Conservation (phyloP, 2,113 vertebrate species). For the Cryptoleucopteryx plumbea region DNA sequence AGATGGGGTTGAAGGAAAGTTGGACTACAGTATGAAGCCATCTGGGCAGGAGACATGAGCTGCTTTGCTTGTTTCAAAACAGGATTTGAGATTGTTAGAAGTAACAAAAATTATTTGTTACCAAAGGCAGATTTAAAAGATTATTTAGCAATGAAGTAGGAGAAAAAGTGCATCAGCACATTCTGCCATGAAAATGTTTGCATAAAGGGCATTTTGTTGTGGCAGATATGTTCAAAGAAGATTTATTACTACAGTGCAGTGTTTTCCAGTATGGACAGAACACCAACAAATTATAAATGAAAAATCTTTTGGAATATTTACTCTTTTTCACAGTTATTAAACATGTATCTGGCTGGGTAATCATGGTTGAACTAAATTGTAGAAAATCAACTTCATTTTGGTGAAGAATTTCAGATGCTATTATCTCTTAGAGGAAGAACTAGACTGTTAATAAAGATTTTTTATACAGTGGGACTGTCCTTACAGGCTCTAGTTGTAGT, state of each 20-base stretch:
- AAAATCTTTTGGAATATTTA: slow-evolving; percentile 26
- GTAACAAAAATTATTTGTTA: background rate
- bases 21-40: background rate
- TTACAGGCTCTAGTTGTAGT: background rate
- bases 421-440: background rate
- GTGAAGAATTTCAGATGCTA: background rate
- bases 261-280: background rate
- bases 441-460: background rate
- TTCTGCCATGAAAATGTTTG: background rate
- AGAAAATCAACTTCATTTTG: background rate
- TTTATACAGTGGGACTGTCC: background rate
- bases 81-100: background rate
- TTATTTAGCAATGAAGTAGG: background rate
- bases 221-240: background rate
- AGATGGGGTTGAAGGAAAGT: background rate
- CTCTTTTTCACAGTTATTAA: slow-evolving; percentile 12
- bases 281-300: background rate
- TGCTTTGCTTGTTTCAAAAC: background rate
- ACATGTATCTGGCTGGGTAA: background rate
- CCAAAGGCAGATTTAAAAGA: background rate
- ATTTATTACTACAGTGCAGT: background rate
- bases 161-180: background rate
- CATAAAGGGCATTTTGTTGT: background rate
- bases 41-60: background rate
- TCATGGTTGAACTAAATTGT: background rate